phyloP scores from a whole-genome alignment of 2,888 invertebrate species.

The Pammene aurita region DNA sequence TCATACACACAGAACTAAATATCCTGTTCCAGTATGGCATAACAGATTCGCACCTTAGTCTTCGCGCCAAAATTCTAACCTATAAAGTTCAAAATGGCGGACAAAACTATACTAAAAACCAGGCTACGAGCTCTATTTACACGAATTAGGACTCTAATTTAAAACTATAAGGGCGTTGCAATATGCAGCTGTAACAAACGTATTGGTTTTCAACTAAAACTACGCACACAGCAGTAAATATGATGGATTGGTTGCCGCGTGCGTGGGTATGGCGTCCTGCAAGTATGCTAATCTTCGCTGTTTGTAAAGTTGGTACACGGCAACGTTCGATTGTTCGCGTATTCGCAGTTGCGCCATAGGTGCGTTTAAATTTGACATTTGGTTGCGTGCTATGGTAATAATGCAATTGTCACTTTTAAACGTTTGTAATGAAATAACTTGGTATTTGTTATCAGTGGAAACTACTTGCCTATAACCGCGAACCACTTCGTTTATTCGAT shows the following conservation, averaged over 20 bases:
- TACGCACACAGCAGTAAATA: slow-evolving; percentile 67
- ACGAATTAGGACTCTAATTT: slow-evolving; percentile 19
- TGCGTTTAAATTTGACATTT: slow-evolving; percentile 41
- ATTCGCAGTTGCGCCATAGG: slow-evolving; percentile 46
- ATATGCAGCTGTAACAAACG: slow-evolving; percentile 21
- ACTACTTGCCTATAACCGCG: too few species aligned
- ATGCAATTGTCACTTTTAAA: slow-evolving; percentile 34
- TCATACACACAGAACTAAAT: slow-evolving; percentile 25
- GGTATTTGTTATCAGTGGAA: slow-evolving; percentile 28
- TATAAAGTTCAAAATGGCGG: slow-evolving; percentile 35
- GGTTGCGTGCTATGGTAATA: slow-evolving; percentile 30
- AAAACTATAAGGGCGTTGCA: slow-evolving; percentile 12
- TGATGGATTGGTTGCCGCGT: slow-evolving; percentile 71
- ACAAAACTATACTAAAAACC: slow-evolving; percentile 6
- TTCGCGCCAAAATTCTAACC: slow-evolving; percentile 37
- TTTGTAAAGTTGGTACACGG: slow-evolving; percentile 65
- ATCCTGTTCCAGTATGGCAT: slow-evolving; percentile 24
- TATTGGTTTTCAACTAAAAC: slow-evolving; percentile 56
- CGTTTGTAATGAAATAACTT: slow-evolving; percentile 12
- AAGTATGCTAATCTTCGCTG: slow-evolving; percentile 76
- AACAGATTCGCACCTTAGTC: slow-evolving; percentile 13
- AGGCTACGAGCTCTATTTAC: neutral
- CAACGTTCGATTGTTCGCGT: slow-evolving; percentile 69
- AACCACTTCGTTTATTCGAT: too few species aligned
- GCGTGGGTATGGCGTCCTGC: slow-evolving; percentile 76